Conservation (phyloP, 1,140 invertebrate genomes). For the Nephotettix cincticeps region DNA sequence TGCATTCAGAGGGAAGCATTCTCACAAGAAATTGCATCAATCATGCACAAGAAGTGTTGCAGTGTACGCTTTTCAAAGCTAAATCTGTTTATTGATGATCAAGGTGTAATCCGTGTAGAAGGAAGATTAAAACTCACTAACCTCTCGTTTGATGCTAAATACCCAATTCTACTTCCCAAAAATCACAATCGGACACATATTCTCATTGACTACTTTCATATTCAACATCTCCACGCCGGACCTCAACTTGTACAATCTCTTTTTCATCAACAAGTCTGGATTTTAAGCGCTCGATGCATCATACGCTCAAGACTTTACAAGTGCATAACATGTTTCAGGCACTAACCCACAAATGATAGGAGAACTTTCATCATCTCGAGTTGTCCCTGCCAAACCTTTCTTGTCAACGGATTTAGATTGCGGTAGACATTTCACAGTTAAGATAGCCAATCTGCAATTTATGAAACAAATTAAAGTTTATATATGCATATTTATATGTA, state of each 20-base stretch:
- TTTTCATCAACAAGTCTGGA: conserved; percentile 37
- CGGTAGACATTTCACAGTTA: background rate
- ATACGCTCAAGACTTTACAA: conserved; percentile 29
- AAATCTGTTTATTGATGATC: background rate
- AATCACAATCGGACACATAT: background rate
- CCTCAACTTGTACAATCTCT: background rate
- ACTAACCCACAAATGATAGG: conserved; percentile 11
- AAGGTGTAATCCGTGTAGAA: background rate
- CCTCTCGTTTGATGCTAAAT: background rate
- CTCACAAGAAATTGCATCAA: no score
- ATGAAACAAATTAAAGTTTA: no score
- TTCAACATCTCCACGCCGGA: background rate
- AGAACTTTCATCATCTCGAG: background rate
- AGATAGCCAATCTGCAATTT: no score
- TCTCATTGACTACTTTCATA: background rate
- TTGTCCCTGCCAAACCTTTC: background rate
- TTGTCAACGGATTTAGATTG: background rate
- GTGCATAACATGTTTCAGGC: conserved; percentile 36
- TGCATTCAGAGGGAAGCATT: no score
- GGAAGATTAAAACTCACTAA: background rate
- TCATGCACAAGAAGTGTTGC: no score
- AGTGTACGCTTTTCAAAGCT: background rate
- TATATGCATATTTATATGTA: no score
- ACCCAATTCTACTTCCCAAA: background rate
- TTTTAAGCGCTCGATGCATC: conserved; percentile 32